phyloP scores from a whole-genome alignment of 2,113 vertebrate species.

The Sarotherodon lohbergeri region DNA sequence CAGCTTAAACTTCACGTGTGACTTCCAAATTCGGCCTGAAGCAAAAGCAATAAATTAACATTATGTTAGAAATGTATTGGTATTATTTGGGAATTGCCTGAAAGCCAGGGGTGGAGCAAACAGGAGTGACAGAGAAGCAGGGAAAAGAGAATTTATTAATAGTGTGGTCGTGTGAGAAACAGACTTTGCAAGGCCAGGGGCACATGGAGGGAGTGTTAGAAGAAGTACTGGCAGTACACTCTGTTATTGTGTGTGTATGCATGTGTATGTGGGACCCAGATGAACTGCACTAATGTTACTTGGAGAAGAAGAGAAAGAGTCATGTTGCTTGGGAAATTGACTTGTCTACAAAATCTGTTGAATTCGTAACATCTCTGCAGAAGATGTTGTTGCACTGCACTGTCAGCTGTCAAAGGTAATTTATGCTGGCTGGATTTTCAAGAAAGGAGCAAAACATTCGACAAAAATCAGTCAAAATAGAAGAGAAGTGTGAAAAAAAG shows the following conservation, averaged over 20 bases:
- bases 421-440: background rate
- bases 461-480: background rate
- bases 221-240: slow-evolving; percentile 63
- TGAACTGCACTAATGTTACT: slow-evolving; percentile 67
- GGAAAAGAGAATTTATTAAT: slow-evolving; percentile 34
- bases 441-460: background rate
- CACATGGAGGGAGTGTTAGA: slow-evolving; percentile 55
- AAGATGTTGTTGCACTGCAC: background rate
- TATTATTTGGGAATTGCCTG: background rate
- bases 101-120: background rate
- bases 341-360: slow-evolving; percentile 43
- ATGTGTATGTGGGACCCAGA: slow-evolving; percentile 57
- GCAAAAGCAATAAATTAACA: background rate
- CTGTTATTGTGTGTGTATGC: slow-evolving; percentile 50
- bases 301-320: slow-evolving; percentile 59
- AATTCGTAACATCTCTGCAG: slow-evolving; percentile 17
- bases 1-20: background rate
- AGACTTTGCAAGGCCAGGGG: slow-evolving; percentile 62
- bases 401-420: slow-evolving; percentile 1
- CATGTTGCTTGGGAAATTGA: slow-evolving; percentile 49
- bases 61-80: background rate
- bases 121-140: background rate
- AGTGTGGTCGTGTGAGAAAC: slow-evolving; percentile 49
- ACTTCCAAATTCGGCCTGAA: background rate
- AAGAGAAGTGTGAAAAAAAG: background rate